These are phyloP conservation scores for Rhinoraja longicauda DNA, from an alignment of 2,797 vertebrate genomes.

Conservation along the genomic window DNA sequence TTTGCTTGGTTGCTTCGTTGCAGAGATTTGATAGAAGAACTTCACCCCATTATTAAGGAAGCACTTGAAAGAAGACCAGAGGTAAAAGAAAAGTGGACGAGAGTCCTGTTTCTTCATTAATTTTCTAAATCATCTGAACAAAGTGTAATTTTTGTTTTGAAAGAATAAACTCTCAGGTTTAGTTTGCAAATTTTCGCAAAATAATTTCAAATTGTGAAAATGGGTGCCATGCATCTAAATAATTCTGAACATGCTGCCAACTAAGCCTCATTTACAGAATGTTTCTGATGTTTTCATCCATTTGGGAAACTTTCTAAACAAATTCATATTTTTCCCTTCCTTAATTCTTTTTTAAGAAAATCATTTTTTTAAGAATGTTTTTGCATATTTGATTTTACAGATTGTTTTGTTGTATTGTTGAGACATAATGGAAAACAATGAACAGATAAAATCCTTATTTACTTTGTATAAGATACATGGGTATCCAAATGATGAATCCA, in stretches of 20 bases:
- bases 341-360: not conserved
- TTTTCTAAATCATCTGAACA: not conserved
- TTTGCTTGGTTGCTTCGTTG: conserved; percentile 44
- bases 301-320: not conserved
- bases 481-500: too few species aligned
- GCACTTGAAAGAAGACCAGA: conserved; percentile 97
- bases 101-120: not conserved
- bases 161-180: not conserved
- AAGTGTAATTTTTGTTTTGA: not conserved
- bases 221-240: not conserved
- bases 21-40: conserved; percentile 94
- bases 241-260: not conserved
- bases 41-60: conserved; percentile 98
- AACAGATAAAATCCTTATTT: not conserved
- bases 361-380: not conserved
- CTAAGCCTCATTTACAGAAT: not conserved
- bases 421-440: too few species aligned
- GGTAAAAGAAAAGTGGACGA: conserved; percentile 60
- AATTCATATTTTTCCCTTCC: not conserved
- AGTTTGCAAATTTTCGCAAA: not conserved
- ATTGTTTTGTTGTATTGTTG: not conserved
- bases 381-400: not conserved
- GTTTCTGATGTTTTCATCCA: not conserved
- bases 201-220: not conserved
- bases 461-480: too few species aligned